Conservation (phyloP, 2,888 invertebrate genomes). For the Pilophorus perplexus region DNA sequence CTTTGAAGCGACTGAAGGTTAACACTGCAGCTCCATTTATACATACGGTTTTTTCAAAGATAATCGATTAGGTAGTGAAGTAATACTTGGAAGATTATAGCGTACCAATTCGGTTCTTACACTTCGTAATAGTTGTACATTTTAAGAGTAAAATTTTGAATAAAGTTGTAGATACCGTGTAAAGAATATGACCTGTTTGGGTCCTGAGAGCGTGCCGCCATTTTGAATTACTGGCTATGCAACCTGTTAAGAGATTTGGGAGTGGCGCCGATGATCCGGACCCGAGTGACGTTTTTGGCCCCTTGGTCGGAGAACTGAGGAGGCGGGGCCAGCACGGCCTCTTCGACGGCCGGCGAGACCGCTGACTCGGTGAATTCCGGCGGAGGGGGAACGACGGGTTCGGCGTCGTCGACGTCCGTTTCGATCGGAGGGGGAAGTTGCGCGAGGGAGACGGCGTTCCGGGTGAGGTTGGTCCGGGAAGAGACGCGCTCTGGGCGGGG, state of each 20-base stretch:
- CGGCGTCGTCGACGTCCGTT: conserved; percentile 62
- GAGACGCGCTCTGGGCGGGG: conserved; percentile 39
- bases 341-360: conserved; percentile 52
- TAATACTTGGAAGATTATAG: no score
- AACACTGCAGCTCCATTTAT: no score
- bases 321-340: conserved; percentile 67
- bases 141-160: no score
- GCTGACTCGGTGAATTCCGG: conserved; percentile 58
- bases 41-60: no score
- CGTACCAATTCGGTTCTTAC: no score
- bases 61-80: no score
- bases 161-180: no score
- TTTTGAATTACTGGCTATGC: conserved; percentile 43
- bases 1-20: no score
- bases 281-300: conserved; percentile 61
- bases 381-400: conserved; percentile 61
- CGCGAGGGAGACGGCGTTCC: conserved; percentile 71
- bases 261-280: conserved; percentile 78
- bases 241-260: conserved; percentile 59
- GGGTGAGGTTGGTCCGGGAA: conserved; percentile 55
- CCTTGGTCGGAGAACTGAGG: conserved; percentile 91
- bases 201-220: no score
- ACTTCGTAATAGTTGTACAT: no score
- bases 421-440: conserved; percentile 78
- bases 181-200: no score